Conservation (phyloP, 2,888 invertebrate species). For the Molorchus minor region DNA sequence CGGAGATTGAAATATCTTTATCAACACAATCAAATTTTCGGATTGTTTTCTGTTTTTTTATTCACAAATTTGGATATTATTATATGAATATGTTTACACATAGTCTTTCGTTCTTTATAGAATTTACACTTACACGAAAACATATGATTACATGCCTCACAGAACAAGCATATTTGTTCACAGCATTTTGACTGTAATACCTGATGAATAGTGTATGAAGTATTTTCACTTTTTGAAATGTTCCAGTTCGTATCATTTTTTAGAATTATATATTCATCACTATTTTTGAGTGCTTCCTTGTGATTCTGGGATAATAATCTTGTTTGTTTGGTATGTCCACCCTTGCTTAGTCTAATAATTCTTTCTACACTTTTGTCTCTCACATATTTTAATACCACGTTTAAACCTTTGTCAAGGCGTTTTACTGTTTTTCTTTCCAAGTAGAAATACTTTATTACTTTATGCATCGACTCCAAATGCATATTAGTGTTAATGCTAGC, state of each 20-base stretch:
- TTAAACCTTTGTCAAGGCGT: constrained; percentile 11
- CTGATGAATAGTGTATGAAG: background rate
- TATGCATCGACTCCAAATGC: constrained; percentile 32
- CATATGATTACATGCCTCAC: too few relatives aligned
- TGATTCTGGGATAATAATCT: too few relatives aligned
- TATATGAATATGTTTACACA: too few relatives aligned
- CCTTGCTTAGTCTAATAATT: constrained; percentile 6
- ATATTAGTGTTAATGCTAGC: too few relatives aligned
- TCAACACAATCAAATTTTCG: too few relatives aligned
- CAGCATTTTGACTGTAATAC: too few relatives aligned
- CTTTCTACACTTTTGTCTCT: background rate
- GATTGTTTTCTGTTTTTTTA: too few relatives aligned
- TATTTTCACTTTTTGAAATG: background rate
- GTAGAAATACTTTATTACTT: constrained; percentile 36
- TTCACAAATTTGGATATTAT: too few relatives aligned
- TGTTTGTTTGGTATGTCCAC: constrained; percentile 11
- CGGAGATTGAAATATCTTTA: too few relatives aligned
- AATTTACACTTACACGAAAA: too few relatives aligned
- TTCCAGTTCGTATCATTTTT: background rate
- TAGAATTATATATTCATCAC: background rate
- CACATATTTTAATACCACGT: constrained; percentile 8
- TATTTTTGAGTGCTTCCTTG: background rate
- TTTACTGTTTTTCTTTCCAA: constrained; percentile 16
- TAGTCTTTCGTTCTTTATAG: too few relatives aligned
- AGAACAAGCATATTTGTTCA: too few relatives aligned